Percentiles rank a stretch among this genome's conserved stretches.
phyloP scores from a whole-genome alignment of 2,113 vertebrate species.

The Capreolus pygargus region DNA sequence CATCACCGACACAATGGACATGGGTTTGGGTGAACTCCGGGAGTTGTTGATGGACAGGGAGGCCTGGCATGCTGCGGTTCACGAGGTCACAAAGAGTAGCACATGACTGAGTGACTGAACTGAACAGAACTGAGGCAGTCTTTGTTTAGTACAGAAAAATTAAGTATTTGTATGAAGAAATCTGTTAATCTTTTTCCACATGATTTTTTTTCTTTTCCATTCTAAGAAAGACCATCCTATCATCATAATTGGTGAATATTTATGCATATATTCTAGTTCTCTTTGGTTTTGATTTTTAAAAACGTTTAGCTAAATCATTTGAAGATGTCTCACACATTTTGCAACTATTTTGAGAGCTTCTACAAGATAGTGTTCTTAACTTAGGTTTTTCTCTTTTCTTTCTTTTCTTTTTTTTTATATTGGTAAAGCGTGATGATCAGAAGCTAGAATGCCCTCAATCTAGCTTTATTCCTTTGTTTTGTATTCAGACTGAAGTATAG shows the following conservation, averaged over 20 bases:
- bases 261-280: background rate
- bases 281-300: background rate
- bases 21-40: background rate
- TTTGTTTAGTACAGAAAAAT: constrained; percentile 29
- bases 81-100: background rate
- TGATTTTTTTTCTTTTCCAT: background rate
- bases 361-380: background rate
- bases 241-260: background rate
- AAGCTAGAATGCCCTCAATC: background rate
- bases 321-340: constrained; percentile 20
- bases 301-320: background rate
- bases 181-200: background rate
- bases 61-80: rapidly evolving
- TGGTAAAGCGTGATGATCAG: background rate
- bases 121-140: background rate
- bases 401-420: background rate
- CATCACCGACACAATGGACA: background rate
- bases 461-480: constrained; percentile 40
- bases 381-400: background rate
- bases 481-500: constrained; percentile 18
- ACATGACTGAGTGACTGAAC: background rate
- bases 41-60: background rate
- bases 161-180: background rate
- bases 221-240: constrained; percentile 3
- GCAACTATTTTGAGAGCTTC: background rate